A percentile compares a stretch with the other conserved stretches of the same genome.
These are phyloP conservation scores for Anarhynchus alexandrinus DNA, from an alignment of 2,113 vertebrate genomes.

Conservation along the genomic window DNA sequence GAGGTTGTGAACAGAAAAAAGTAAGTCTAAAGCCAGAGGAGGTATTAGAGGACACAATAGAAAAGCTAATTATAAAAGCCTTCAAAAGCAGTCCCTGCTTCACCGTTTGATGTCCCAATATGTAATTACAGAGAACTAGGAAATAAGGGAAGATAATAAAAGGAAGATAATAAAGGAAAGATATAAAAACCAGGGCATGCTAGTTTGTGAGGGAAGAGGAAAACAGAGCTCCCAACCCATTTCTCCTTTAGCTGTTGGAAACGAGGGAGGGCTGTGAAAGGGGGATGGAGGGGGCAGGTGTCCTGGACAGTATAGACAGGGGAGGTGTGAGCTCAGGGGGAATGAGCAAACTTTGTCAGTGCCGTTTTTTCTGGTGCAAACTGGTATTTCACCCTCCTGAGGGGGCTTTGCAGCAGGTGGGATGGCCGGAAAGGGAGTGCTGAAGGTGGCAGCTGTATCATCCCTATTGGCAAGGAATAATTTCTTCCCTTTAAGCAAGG, in stretches of 20 bases:
- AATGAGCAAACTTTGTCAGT: neutral
- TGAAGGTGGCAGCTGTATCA: neutral
- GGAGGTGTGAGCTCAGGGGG: neutral
- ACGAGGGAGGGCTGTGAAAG: neutral
- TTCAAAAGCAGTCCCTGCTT: constrained; percentile 43
- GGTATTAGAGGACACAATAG: constrained; percentile 60
- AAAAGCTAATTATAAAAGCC: constrained; percentile 60
- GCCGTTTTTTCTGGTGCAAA: neutral
- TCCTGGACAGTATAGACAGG: neutral
- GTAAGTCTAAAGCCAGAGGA: constrained; percentile 57
- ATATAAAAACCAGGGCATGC: neutral
- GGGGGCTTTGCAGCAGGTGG: neutral
- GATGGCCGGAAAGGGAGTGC: neutral
- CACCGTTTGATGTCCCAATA: constrained; percentile 23
- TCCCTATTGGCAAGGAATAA: neutral
- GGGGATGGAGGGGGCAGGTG: neutral
- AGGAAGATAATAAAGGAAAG: constrained; percentile 17
- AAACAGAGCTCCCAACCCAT: neutral
- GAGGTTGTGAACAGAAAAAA: constrained; percentile 62
- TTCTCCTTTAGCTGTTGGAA: neutral
- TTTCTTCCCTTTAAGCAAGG: neutral
- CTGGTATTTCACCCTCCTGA: neutral
- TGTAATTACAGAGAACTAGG: constrained; percentile 49
- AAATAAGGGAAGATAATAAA: constrained; percentile 47
- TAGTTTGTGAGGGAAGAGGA: neutral